These are phyloP conservation scores for Epiblema foenella DNA, from an alignment of 2,888 invertebrate species.

Conservation along the genomic window DNA sequence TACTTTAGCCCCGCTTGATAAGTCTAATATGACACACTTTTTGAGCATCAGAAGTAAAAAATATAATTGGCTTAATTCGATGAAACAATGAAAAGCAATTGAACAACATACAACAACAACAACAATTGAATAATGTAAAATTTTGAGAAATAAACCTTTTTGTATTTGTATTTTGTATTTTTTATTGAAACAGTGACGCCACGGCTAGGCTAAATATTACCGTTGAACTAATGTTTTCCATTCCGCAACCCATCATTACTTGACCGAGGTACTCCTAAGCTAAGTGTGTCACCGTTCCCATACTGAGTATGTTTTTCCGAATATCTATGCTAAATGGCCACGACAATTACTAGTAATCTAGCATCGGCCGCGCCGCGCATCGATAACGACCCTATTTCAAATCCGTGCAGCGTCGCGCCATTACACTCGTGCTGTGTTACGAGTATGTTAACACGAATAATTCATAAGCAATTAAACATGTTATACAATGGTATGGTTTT, in stretches of 20 bases:
- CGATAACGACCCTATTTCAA: conserved; percentile 8
- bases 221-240: background rate
- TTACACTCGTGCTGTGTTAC: conserved; percentile 14
- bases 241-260: background rate
- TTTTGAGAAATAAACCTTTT: no score
- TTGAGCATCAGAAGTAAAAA: no score
- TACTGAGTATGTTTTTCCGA: conserved; percentile 25
- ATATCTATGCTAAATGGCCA: conserved; percentile 21
- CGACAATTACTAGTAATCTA: conserved; percentile 31
- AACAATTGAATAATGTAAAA: no score
- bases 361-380: conserved; percentile 23
- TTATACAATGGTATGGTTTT: background rate
- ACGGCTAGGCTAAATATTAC: no score
- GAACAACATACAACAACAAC: no score
- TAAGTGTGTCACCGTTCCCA: conserved; percentile 19
- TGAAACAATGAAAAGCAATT: no score
- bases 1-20: no score
- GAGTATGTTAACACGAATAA: background rate
- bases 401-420: background rate
- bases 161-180: no score
- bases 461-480: conserved; percentile 16
- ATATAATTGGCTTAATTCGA: no score
- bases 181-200: no score
- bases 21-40: no score
- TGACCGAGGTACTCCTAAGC: background rate